phyloP scores from a whole-genome alignment of 2,888 invertebrate species.

The Megamerina dolium region DNA sequence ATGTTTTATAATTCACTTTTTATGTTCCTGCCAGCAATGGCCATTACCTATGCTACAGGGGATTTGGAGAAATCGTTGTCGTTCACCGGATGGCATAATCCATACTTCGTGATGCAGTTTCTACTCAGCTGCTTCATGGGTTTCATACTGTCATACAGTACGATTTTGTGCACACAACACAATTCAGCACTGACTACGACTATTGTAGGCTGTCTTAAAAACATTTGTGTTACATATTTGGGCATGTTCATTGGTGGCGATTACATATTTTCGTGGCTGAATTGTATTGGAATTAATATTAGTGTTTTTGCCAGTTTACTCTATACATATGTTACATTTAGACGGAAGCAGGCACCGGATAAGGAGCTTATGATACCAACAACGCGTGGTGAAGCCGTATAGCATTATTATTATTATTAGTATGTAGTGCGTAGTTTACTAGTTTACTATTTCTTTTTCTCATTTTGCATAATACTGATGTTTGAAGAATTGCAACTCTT shows the following conservation, averaged over 20 bases:
- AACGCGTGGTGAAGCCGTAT: conserved; percentile 33
- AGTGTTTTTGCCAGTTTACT: conserved; percentile 82
- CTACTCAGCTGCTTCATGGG: conserved; percentile 92
- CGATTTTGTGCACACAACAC: conserved; percentile 89
- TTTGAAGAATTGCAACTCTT: no score
- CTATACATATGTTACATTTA: conserved; percentile 81
- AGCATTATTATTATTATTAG: conserved; percentile 17
- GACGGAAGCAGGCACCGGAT: conserved; percentile 46
- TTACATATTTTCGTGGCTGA: conserved; percentile 89
- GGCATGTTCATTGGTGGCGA: conserved; percentile 99
- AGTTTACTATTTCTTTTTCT: background rate
- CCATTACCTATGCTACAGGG: conserved; percentile 68
- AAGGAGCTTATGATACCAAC: conserved; percentile 40
- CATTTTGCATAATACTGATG: background rate
- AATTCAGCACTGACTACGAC: conserved; percentile 99
- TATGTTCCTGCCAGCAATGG: conserved; percentile 71
- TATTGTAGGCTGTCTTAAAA: conserved; percentile 96
- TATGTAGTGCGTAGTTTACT: no score
- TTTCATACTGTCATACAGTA: conserved; percentile 89
- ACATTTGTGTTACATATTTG: conserved; percentile 93
- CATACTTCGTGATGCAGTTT: conserved; percentile 74
- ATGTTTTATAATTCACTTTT: conserved; percentile 90
- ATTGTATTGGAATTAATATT: conserved; percentile 94
- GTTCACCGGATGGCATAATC: conserved; percentile 69
- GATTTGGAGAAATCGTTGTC: conserved; percentile 63